These are phyloP conservation scores for Telmatochromis sp. DNA, from an alignment of 2,113 vertebrate species.

Conservation along the genomic window DNA sequence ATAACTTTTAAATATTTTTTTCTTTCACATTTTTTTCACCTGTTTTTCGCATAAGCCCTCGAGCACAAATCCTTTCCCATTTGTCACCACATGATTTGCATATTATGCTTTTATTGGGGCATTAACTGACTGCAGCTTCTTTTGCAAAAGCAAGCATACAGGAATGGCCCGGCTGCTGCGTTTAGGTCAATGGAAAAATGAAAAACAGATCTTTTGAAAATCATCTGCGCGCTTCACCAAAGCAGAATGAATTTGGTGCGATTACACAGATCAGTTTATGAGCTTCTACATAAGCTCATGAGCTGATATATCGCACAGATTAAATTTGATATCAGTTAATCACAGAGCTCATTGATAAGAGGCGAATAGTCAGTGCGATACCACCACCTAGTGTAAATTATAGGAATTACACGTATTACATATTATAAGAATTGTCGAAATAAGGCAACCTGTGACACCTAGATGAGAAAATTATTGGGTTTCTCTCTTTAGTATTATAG, in stretches of 20 bases:
- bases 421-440: neutral
- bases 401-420: neutral
- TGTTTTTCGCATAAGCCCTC: neutral
- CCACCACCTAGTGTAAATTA: constrained; percentile 5
- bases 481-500: neutral
- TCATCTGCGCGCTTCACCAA: neutral
- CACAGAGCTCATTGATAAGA: neutral
- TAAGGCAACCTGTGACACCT: neutral
- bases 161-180: neutral
- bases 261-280: constrained; percentile 19
- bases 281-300: neutral
- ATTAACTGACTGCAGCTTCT: neutral
- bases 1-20: neutral
- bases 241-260: neutral
- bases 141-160: neutral
- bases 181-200: neutral
- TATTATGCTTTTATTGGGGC: neutral
- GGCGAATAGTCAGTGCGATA: neutral
- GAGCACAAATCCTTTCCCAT: neutral
- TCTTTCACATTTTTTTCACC: neutral
- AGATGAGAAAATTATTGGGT: neutral
- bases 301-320: constrained; percentile 19
- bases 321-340: constrained; percentile 20
- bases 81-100: neutral
- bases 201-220: neutral